Conservation (phyloP, 2,888 invertebrate genomes). For the Agriopis leucophaearia region DNA sequence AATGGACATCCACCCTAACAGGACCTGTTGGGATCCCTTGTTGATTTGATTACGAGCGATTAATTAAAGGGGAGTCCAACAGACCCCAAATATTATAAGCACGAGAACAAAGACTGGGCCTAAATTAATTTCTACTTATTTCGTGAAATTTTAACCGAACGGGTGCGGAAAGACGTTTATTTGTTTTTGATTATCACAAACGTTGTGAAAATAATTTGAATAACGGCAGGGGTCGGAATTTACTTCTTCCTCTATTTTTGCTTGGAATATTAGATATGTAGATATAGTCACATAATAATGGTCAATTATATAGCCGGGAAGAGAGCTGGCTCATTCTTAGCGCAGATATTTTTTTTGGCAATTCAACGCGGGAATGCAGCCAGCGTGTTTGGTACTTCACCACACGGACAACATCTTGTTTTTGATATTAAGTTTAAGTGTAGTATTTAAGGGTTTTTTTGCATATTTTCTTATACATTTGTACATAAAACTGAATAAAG, state of each 20-base stretch:
- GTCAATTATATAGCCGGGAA: too few species aligned
- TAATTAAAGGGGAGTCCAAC: slow-evolving; percentile 67
- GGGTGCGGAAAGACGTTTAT: slow-evolving; percentile 33
- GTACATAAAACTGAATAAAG: too few species aligned
- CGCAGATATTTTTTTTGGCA: too few species aligned
- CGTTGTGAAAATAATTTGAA: slow-evolving; percentile 46
- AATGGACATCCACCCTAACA: slow-evolving; percentile 20
- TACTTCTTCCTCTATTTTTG: slow-evolving; percentile 4
- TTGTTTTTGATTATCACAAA: slow-evolving; percentile 51
- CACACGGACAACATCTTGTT: too few species aligned
- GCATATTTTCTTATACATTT: too few species aligned
- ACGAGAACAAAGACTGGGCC: slow-evolving; percentile 60
- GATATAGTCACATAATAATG: too few species aligned
- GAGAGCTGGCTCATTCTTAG: too few species aligned
- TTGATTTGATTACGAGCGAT: slow-evolving; percentile 77
- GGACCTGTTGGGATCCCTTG: slow-evolving; percentile 58
- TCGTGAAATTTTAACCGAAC: slow-evolving; percentile 47
- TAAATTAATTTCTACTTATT: slow-evolving; percentile 71
- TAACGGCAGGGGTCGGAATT: slow-evolving; percentile 15
- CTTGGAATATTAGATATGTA: neutral
- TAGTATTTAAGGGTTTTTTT: too few species aligned
- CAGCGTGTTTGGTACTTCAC: too few species aligned
- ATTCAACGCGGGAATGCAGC: too few species aligned
- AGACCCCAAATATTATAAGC: slow-evolving; percentile 61
- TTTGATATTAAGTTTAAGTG: too few species aligned